A percentile compares a stretch with the other conserved stretches of the same genome.
These are phyloP conservation scores for Thymallus thymallus DNA, from an alignment of 2,113 vertebrate species.

Conservation along the genomic window DNA sequence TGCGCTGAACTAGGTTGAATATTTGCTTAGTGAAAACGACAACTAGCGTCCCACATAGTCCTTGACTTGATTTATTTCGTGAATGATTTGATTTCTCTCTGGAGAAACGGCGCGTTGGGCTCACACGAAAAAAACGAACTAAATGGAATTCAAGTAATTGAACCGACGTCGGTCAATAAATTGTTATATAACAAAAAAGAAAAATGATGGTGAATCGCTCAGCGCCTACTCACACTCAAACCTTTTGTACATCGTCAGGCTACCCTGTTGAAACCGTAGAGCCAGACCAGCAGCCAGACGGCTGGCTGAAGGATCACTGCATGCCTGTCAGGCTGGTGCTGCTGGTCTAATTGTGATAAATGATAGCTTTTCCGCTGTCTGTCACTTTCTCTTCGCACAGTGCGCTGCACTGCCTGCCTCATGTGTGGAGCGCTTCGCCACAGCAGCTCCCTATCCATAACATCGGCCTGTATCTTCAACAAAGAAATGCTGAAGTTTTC, in stretches of 20 bases:
- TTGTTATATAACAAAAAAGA: too few relatives aligned
- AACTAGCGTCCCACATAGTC: too few relatives aligned
- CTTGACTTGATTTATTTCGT: too few relatives aligned
- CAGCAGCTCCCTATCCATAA: slow-evolving; percentile 15
- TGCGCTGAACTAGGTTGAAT: too few relatives aligned
- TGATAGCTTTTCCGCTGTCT: slow-evolving; percentile 39
- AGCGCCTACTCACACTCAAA: slow-evolving; percentile 36
- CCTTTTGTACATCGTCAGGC: slow-evolving; percentile 16
- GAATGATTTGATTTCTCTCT: too few relatives aligned
- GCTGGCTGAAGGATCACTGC: slow-evolving; percentile 46
- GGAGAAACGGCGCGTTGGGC: too few relatives aligned
- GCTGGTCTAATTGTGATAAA: slow-evolving; percentile 67
- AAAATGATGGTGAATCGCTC: too few relatives aligned
- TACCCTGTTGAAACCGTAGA: slow-evolving; percentile 42
- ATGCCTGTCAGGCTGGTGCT: slow-evolving; percentile 48
- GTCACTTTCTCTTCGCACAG: slow-evolving; percentile 18
- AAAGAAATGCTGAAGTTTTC: slow-evolving; percentile 38
- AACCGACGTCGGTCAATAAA: too few relatives aligned
- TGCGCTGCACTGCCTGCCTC: slow-evolving; percentile 14
- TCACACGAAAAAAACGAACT: too few relatives aligned
- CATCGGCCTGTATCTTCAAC: background rate
- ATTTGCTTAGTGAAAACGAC: too few relatives aligned
- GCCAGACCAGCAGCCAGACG: slow-evolving; percentile 23
- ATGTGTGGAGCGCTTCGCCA: background rate
- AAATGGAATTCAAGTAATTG: too few relatives aligned